Evolutionary conservation across 2,113 vertebrate species (phyloP), one percentile per base, ranked within the genome.

Genomic region (Potamarius usumacintae): DNA sequence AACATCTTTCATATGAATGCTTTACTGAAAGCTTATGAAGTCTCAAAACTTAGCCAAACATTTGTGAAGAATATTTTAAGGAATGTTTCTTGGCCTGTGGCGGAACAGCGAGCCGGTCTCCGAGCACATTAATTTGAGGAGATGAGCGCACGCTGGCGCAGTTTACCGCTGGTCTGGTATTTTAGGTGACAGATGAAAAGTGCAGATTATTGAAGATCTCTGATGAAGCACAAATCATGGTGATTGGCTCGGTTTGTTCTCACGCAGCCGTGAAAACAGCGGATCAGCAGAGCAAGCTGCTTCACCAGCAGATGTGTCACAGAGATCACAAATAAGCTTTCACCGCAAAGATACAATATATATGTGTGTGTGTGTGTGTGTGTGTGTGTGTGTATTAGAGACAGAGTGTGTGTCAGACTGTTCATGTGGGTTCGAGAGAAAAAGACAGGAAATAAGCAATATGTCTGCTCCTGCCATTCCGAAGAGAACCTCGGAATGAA

Each of bases 271-370:
- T 48, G 34, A 85, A 78, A 84, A 58, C 85, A 1, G 48, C 76
- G 17, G 71, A 63, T 80, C 82, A 71, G 34, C 81, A 88, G 53
- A 88, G 83, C 79, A 82, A 86, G 82, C 76, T 80, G 82, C 86
- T 88, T 88, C 86, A 85, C 57, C 72, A 85, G 84, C 67, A 88
- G 58, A 80, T 52, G 50, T 55, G 67, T 63, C 84, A 85, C 14
- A 22, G 77, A 89, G 53, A 86, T 67, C 83, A 85, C 76, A 88
- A 86, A 90, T 86, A 89, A 90, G 84, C 84, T 90, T 82, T 76
- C 84, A 84, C 80, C 53, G 72, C 82, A 83, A 7, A 67, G 42
- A 52, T 62, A 57, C 60, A 25, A 3, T 17, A 22, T 27, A 42
- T 27, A 12, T 53, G 25, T 67, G 62, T 52, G 81, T 42, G 55